These are phyloP conservation scores for Anoplophora glabripennis DNA, from an alignment of 1,140 invertebrate species.

Conservation along the genomic window DNA sequence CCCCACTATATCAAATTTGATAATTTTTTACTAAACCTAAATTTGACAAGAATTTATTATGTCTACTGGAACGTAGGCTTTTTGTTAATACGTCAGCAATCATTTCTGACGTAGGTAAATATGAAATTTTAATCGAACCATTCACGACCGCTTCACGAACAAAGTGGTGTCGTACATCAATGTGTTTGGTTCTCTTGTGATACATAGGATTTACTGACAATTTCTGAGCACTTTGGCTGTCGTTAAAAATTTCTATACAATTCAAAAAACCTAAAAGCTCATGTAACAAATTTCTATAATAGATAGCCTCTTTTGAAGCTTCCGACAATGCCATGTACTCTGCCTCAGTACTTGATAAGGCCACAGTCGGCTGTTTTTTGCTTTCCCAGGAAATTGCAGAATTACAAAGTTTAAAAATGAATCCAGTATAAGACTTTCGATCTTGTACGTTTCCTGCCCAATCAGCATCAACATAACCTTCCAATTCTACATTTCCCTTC, in stretches of 20 bases:
- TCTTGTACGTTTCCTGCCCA: not conserved
- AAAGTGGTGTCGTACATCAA: slow-evolving; percentile 43
- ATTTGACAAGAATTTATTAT: slow-evolving; percentile 11
- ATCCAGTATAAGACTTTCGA: not conserved
- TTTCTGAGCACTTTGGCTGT: slow-evolving; percentile 47
- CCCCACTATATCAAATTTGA: no score
- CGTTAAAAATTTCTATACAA: slow-evolving; percentile 30
- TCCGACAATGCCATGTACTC: slow-evolving; percentile 2
- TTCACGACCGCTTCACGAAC: slow-evolving; percentile 31
- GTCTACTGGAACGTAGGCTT: slow-evolving; percentile 10
- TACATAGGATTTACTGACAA: slow-evolving; percentile 40
- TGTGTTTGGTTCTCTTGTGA: slow-evolving; percentile 42
- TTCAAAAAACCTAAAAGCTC: no score
- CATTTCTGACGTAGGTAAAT: slow-evolving; percentile 33
- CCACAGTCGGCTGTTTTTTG: slow-evolving; percentile 1
- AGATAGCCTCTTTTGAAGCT: not conserved
- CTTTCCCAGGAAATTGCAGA: not conserved
- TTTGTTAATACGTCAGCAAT: slow-evolving; percentile 42
- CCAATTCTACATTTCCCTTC: not conserved
- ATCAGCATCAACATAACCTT: not conserved
- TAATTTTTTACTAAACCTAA: slow-evolving; percentile 1
- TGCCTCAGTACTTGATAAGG: not conserved
- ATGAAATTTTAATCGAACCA: slow-evolving; percentile 26
- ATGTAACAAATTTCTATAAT: no score
- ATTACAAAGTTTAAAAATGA: not conserved